Evolutionary conservation across 2,113 vertebrate species (phyloP).

Genomic region (Atrichornis clamosus): DNA sequence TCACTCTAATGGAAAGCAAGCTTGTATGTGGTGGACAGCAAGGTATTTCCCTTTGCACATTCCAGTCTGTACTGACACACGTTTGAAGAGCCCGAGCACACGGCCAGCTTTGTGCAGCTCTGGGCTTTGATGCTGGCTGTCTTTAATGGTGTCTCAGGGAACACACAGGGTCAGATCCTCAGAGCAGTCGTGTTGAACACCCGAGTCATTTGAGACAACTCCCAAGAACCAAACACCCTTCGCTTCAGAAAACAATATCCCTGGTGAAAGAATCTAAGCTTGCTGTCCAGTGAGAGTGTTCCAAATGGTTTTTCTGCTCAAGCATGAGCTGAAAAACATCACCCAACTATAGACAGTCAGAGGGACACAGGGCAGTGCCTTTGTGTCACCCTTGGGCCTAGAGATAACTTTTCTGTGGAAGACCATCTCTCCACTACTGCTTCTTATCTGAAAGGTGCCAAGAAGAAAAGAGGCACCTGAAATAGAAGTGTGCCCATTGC

Average conservation of each 20-base stretch:
- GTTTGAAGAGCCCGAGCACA: background rate
- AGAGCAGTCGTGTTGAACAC: background rate
- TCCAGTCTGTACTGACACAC: background rate
- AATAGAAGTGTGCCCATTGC: background rate
- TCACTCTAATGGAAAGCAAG: background rate
- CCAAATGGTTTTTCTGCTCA: background rate
- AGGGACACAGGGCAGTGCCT: background rate
- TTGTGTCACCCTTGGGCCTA: background rate
- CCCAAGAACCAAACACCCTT: background rate
- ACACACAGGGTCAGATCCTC: background rate
- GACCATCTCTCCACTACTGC: background rate
- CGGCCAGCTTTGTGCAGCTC: background rate
- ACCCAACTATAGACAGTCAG: background rate
- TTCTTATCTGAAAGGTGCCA: background rate
- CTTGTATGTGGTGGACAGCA: background rate
- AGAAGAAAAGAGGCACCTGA: background rate
- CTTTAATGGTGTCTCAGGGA: background rate
- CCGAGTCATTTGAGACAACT: background rate
- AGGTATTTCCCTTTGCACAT: conserved; percentile 8
- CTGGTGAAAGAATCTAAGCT: background rate
- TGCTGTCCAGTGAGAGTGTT: background rate
- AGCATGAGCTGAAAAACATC: background rate
- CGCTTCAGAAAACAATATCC: background rate
- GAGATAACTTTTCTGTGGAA: background rate
- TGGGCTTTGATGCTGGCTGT: background rate